Evolutionary conservation across 2,797 vertebrate species (phyloP).

Genomic region (Odontamblyopus lacepedii): DNA sequence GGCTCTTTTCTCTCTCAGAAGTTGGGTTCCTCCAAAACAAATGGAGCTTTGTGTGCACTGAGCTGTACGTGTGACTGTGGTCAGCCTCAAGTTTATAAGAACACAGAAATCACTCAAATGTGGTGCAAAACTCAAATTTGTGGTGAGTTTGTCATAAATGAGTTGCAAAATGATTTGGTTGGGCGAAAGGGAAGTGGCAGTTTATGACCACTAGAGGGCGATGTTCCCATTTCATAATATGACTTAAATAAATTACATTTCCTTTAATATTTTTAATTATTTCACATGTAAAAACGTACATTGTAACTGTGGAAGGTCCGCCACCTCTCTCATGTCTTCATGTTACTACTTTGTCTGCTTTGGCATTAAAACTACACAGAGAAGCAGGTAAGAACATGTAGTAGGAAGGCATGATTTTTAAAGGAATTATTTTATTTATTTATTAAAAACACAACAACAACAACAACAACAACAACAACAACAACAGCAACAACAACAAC

Average conservation of each 20-base stretch:
- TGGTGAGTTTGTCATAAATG: not conserved
- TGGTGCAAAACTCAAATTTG: not conserved
- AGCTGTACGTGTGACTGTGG: constrained; percentile 15
- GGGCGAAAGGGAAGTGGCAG: not conserved
- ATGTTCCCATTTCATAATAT: not conserved
- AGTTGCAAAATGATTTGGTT: not conserved
- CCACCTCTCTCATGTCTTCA: too few relatives aligned
- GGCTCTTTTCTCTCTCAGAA: not conserved
- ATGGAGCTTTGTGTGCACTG: constrained; percentile 12
- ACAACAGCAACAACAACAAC: too few relatives aligned
- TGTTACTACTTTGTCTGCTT: too few relatives aligned
- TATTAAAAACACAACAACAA: too few relatives aligned
- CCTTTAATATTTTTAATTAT: too few relatives aligned
- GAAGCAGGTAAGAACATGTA: too few relatives aligned
- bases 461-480: too few relatives aligned
- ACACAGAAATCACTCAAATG: not conserved
- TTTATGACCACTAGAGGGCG: not conserved
- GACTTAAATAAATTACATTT: not conserved
- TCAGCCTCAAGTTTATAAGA: constrained; percentile 10
- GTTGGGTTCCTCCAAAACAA: constrained; percentile 18
- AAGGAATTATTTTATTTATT: too few relatives aligned
- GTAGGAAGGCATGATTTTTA: too few relatives aligned
- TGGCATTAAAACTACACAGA: too few relatives aligned
- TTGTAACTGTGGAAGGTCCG: too few relatives aligned
- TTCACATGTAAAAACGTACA: too few relatives aligned